Evolutionary conservation across 2,888 invertebrate species (phyloP), one percentile per base, ranked within the genome.

Genomic region (Pollenia griseotomentosa): DNA sequence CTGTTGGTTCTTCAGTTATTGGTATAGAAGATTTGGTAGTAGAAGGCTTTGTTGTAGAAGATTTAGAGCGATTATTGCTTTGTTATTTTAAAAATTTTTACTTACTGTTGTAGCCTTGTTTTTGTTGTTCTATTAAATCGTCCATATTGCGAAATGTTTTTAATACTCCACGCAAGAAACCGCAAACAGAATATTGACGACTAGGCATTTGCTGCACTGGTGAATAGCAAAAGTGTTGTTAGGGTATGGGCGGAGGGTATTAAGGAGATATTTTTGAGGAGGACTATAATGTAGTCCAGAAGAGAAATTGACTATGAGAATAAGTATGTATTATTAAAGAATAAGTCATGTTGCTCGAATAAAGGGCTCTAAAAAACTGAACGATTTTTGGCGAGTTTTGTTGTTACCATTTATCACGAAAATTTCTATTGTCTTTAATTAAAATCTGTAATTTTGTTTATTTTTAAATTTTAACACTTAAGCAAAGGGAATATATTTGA

Each of bases 121-220:
- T 16, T 11, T 55, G 73, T 3, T 68, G n/a, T 7, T 55, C 14
- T 46, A 19, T 19, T n/a, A 79, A 75, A 2, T 74, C 74, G 3
- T 68, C 11, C 12, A 86, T 23, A 55, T 40, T 79, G 8, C 10
- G 2, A 48, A 86, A 86, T 11, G 48, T 79, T 51, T 70, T 53
- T 23, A 19, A 86, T n/a, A 65, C 48, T 7, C 86, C 83, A 44
- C 65, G 63, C 2, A 65, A 65, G 66, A 63, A 61, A 23, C 78
- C 86, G 55, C 86, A 86, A 12, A 86, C 73, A 11, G 74, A 48
- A 73, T 19, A 51, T 44, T 61, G 59, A 2, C 14, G 48, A n/a
- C 0, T 40, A 2, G n/a, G 12, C 8, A 7, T 19, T 19, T n/a
- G n/a, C 8, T 2, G n/a, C 4, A 12, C 0, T 46, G 19, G 53